Evolutionary conservation across 2,888 invertebrate species (phyloP).

Genomic region (Stomorhina lunata): DNA sequence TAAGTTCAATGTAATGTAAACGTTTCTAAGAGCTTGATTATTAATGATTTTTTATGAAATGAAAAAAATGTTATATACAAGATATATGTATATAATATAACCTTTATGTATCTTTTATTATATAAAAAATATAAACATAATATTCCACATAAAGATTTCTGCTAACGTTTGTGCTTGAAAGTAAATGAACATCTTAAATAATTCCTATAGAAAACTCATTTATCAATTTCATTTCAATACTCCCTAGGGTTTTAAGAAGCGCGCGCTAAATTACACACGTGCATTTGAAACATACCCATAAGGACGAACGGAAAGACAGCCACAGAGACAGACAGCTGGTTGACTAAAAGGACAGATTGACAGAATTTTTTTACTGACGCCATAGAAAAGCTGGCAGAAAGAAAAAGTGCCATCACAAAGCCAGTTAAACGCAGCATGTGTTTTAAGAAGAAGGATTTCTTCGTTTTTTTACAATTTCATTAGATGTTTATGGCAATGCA

Average conservation of each 20-base stretch:
- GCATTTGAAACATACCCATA: too few relatives aligned
- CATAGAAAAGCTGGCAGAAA: not conserved
- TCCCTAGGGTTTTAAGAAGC: constrained; percentile 9
- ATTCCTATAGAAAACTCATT: constrained; percentile 16
- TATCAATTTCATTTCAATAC: constrained; percentile 27
- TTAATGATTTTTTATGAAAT: too few relatives aligned
- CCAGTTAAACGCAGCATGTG: not conserved
- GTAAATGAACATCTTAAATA: not conserved
- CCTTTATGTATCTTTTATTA: too few relatives aligned
- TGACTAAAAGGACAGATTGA: not conserved
- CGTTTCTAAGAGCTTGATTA: too few relatives aligned
- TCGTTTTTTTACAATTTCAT: not conserved
- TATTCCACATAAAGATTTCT: not conserved
- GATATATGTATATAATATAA: too few relatives aligned
- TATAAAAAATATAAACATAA: not conserved
- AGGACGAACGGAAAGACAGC: too few relatives aligned
- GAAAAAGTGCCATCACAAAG: not conserved
- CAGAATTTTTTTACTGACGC: not conserved
- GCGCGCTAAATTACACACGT: not conserved
- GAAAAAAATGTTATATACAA: too few relatives aligned
- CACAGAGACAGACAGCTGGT: not conserved
- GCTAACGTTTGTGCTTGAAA: too few relatives aligned
- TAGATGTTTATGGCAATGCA: too few relatives aligned
- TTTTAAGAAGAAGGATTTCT: too few relatives aligned
- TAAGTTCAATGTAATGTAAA: too few relatives aligned